phyloP scores from a whole-genome alignment of 2,113 vertebrate species.

The Herpailurus yagouaroundi region DNA sequence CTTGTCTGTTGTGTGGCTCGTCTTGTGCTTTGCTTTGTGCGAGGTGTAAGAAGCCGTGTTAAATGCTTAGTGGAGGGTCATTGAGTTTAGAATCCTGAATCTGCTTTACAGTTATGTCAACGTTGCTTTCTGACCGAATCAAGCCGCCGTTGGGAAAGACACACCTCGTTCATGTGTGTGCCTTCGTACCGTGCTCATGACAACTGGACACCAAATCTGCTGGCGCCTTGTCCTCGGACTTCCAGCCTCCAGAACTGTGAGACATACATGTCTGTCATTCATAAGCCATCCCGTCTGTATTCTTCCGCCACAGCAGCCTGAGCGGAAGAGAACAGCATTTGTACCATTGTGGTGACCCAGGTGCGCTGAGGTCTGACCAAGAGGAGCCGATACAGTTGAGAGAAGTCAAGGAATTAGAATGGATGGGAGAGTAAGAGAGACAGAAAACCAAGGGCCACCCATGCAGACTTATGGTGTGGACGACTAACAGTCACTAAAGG shows the following conservation, averaged over 20 bases:
- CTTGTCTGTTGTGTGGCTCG: too few relatives aligned
- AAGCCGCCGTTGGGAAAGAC: not conserved
- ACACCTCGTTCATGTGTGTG: not conserved
- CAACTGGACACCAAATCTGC: not conserved
- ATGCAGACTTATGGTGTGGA: not conserved
- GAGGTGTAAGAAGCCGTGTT: too few relatives aligned
- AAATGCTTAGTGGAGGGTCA: too few relatives aligned
- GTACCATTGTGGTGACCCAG: not conserved
- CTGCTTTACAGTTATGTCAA: not conserved
- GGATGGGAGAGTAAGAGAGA: not conserved
- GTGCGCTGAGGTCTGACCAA: not conserved
- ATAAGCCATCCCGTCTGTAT: not conserved
- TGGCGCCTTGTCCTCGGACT: not conserved
- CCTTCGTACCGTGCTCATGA: not conserved
- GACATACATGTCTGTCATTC: not conserved
- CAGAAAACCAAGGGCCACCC: not conserved
- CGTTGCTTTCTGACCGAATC: not conserved
- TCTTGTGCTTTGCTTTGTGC: too few relatives aligned
- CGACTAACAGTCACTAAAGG: not conserved
- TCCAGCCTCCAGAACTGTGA: not conserved
- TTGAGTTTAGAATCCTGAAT: not conserved
- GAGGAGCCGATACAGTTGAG: not conserved
- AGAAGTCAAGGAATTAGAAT: not conserved
- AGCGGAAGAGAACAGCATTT: accelerated
- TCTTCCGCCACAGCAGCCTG: not conserved